phyloP scores from a whole-genome alignment of 2,888 invertebrate species.

The Pollenia amentaria region DNA sequence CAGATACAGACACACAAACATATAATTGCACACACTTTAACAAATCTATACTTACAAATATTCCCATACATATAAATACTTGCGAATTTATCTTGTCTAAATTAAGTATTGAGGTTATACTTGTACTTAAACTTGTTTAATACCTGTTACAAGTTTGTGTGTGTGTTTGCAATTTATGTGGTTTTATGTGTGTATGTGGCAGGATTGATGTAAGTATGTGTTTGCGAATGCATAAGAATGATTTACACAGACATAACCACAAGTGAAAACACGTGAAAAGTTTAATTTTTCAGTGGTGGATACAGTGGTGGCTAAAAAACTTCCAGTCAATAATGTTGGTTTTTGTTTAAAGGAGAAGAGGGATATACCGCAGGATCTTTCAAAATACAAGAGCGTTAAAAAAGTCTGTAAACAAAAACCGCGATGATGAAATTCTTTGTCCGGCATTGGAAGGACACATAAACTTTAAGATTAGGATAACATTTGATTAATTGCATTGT shows the following conservation, averaged over 20 bases:
- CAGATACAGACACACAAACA: constrained; percentile 1
- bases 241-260: constrained; percentile 35
- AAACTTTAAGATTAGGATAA: too few relatives aligned
- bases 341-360: too few relatives aligned
- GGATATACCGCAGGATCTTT: too few relatives aligned
- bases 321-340: background rate
- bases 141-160: constrained; percentile 40
- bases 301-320: constrained; percentile 38
- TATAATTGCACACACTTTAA: background rate
- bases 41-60: constrained; percentile 1
- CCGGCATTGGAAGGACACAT: too few relatives aligned
- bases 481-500: too few relatives aligned
- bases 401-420: too few relatives aligned
- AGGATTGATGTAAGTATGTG: constrained; percentile 14
- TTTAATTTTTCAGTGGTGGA: constrained; percentile 39
- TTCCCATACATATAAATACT: background rate
- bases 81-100: constrained; percentile 49
- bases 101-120: constrained; percentile 67
- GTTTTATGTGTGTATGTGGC: background rate
- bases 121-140: constrained; percentile 56
- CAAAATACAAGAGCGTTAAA: too few relatives aligned
- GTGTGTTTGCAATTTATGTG: background rate
- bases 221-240: constrained; percentile 8
- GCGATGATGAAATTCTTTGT: too few relatives aligned
- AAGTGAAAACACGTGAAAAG: constrained; percentile 41